Percentiles rank a stretch among this genome's conserved stretches.
These are phyloP conservation scores for Cheirogaleus medius DNA, from an alignment of 2,113 vertebrate genomes.

Conservation along the genomic window DNA sequence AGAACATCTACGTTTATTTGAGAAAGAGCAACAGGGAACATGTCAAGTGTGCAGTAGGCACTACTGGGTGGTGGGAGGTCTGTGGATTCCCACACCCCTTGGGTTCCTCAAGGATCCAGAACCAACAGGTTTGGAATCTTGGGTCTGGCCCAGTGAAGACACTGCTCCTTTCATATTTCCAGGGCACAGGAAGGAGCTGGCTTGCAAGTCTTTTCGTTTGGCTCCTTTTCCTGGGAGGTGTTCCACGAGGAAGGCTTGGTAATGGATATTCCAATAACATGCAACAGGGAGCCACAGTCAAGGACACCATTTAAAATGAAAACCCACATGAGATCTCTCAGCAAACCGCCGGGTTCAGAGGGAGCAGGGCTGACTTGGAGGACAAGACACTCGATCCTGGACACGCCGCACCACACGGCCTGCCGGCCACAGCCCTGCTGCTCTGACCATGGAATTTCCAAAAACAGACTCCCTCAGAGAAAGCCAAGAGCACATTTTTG, in stretches of 20 bases:
- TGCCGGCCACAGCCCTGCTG: neutral
- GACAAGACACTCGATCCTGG: conserved; percentile 50
- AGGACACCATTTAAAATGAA: conserved; percentile 57
- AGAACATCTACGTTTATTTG: neutral
- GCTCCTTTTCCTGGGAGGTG: neutral
- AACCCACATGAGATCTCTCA: conserved; percentile 50
- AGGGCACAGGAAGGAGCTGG: neutral
- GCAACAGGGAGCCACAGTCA: conserved; percentile 17
- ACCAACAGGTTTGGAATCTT: neutral
- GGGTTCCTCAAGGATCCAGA: neutral
- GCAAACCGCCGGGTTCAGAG: conserved; percentile 51
- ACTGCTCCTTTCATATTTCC: conserved; percentile 10
- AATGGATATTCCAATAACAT: conserved; percentile 46
- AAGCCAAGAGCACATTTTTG: conserved; percentile 65
- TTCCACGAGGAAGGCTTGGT: conserved; percentile 32
- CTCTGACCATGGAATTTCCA: conserved; percentile 51
- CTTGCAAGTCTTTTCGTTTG: neutral
- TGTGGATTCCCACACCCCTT: neutral
- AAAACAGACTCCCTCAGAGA: conserved; percentile 46
- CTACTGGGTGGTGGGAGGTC: neutral
- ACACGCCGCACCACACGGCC: neutral
- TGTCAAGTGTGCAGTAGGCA: neutral
- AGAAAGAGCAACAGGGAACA: neutral
- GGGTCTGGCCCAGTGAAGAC: neutral
- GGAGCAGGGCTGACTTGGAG: conserved; percentile 23